Evolutionary conservation across 2,888 invertebrate genomes (phyloP).

Genomic region (Diplolepis rosae): DNA sequence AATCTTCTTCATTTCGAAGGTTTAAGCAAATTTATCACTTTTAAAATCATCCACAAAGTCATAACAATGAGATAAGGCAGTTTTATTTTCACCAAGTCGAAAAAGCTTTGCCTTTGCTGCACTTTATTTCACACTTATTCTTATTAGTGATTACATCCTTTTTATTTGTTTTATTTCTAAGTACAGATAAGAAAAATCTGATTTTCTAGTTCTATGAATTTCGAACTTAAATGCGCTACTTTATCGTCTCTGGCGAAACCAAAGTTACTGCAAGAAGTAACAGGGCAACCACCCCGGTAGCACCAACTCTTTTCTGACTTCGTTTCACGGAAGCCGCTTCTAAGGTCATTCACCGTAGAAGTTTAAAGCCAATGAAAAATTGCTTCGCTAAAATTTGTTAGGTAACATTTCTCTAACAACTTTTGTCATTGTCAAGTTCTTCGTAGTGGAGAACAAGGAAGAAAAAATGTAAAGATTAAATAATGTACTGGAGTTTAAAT

Average conservation of each 20-base stretch:
- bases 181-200: background rate
- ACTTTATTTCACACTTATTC: slow-evolving; percentile 3
- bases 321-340: background rate
- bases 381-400: background rate
- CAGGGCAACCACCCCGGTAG: background rate
- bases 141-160: background rate
- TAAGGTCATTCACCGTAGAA: slow-evolving; percentile 21
- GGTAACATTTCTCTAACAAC: background rate
- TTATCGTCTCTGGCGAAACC: background rate
- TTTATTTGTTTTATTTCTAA: background rate
- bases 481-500: background rate
- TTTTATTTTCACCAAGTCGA: slow-evolving; percentile 41
- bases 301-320: background rate
- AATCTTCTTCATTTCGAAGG: slow-evolving; percentile 56
- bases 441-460: background rate
- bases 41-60: slow-evolving; percentile 13
- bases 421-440: background rate
- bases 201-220: background rate
- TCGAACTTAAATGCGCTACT: background rate
- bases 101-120: slow-evolving; percentile 36
- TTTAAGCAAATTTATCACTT: slow-evolving; percentile 17
- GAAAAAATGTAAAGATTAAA: background rate
- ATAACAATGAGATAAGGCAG: slow-evolving; percentile 24
- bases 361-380: background rate
- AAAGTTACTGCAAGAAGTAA: background rate